Conservation (phyloP, 2,888 invertebrate species). For the Spilosoma lubricipeda region DNA sequence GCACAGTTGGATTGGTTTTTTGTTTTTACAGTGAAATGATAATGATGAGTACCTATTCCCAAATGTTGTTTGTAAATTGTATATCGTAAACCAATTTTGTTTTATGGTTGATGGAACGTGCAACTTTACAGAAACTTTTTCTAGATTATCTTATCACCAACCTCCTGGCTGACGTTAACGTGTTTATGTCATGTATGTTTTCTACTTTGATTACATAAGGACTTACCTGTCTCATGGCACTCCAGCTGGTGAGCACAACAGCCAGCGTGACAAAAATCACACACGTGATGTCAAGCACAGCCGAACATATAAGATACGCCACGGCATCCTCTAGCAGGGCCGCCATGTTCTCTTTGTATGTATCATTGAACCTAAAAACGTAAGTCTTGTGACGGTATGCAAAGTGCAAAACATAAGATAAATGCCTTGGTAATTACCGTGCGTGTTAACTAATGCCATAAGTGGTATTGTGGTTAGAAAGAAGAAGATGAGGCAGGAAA, state of each 20-base stretch:
- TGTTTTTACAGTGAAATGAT: not conserved
- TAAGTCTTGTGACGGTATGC: not conserved
- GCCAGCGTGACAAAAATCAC: constrained; percentile 77
- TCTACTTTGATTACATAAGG: not conserved
- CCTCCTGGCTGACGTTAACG: too few relatives aligned
- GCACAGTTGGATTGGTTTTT: not conserved
- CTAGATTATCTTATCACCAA: too few relatives aligned
- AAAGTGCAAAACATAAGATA: not conserved
- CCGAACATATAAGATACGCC: constrained; percentile 84
- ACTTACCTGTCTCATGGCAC: constrained; percentile 83
- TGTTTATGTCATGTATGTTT: too few relatives aligned
- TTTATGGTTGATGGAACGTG: too few relatives aligned
- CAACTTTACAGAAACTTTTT: too few relatives aligned
- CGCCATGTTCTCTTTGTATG: constrained; percentile 79
- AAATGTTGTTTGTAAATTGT: too few relatives aligned
- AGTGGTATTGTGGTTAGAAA: too few relatives aligned
- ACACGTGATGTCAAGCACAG: constrained; percentile 65
- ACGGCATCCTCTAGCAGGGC: constrained; percentile 84
- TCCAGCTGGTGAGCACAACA: constrained; percentile 86
- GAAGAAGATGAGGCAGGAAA: too few relatives aligned
- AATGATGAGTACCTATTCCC: too few relatives aligned
- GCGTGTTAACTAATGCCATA: too few relatives aligned
- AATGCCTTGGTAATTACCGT: too few relatives aligned
- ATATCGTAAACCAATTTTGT: too few relatives aligned
- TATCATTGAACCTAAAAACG: constrained; percentile 64